Percentiles rank a stretch among this genome's conserved stretches.
Conservation (phyloP, 2,888 invertebrate species). For the Tachina fera region DNA sequence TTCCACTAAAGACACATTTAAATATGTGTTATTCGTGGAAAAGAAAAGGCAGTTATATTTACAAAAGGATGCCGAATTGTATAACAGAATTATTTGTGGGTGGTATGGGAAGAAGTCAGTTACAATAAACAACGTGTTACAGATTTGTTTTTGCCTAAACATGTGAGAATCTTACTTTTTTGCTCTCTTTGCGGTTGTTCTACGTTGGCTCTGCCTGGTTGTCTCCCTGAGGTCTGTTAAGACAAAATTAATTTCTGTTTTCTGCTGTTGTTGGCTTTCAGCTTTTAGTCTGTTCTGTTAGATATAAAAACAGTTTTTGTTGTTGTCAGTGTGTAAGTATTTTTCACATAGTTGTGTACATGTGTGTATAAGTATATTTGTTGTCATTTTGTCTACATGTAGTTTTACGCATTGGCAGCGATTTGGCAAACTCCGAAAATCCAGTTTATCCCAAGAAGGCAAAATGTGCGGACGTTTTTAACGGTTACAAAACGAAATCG, state of each 20-base stretch:
- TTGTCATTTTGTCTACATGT: conserved; percentile 60
- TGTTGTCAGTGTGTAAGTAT: conserved; percentile 28
- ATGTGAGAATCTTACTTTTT: conserved; percentile 53
- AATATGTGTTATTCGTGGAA: not conserved
- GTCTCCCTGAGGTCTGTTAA: conserved; percentile 44
- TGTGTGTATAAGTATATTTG: conserved; percentile 38
- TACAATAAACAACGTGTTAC: conserved; percentile 9
- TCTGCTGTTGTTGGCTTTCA: conserved; percentile 55
- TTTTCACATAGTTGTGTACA: conserved; percentile 34
- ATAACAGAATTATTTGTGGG: conserved; percentile 41
- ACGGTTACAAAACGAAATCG: conserved; percentile 56
- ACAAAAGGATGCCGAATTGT: conserved; percentile 7
- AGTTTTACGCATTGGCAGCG: conserved; percentile 70
- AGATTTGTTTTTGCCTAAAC: conserved; percentile 32
- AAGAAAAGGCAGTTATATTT: conserved; percentile 1
- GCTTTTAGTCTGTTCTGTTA: conserved; percentile 55
- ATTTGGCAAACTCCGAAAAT: conserved; percentile 78
- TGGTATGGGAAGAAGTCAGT: conserved; percentile 19
- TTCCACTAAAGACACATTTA: too few relatives aligned
- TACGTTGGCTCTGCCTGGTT: conserved; percentile 38
- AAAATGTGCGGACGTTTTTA: conserved; percentile 80
- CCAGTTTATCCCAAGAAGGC: conserved; percentile 83
- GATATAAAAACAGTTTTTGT: conserved; percentile 15
- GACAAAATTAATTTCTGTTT: conserved; percentile 72
- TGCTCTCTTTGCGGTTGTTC: conserved; percentile 73